Base-by-base conservation (phyloP, 1,140 invertebrate genomes). In the Drosophila obscura region DNA sequence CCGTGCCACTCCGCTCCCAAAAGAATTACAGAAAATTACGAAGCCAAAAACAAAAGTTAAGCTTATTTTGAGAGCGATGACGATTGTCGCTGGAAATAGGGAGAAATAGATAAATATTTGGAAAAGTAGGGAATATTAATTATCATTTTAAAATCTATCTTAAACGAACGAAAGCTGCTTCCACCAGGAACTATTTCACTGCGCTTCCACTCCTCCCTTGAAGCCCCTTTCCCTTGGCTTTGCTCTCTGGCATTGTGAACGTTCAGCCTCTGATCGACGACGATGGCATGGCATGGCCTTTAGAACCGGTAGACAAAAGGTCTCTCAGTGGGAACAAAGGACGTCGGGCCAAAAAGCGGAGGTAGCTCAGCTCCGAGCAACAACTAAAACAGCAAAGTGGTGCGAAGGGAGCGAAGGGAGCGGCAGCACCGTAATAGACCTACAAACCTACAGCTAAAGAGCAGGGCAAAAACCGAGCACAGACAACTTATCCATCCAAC, bases 281-380 rank as follows among this genome's bases (percentile, higher is more conserved):
- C 71, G 61, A 53, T 65, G 16, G n/a, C n/a, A 19, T 19, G 72
- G 72, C 19, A 19, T 19, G 22, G 22, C 75, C 71, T 73, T 68
- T 65, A 67, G 71, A 78, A 76, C 55, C 72, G 72, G 73, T 68
- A 82, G 69, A 82, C 79, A 78, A 82, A 82, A 82, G 72, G 72
- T 60, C 62, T 73, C 35, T 39, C 35, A 61, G 39, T 48, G 45
- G 66, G 19, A 69, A 82, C 79, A 82, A 82, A 82, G 74, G 69
- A 77, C 48, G 67, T 58, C 50, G 62, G 74, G 73, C 53, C 81
- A 48, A 59, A 58, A 46, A 71, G 35, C 65, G 28, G 63, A 61
- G 49, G 60, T 44, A 60, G 55, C 35, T 57, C 45, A 4, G 35
- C 35, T 13, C 11, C 11, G 11, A 63, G 31, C n/a, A 52, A 50